Percentiles rank a stretch among this genome's conserved stretches.
These are phyloP conservation scores for Autographa pulchrina DNA, from an alignment of 2,888 invertebrate genomes.

Conservation along the genomic window DNA sequence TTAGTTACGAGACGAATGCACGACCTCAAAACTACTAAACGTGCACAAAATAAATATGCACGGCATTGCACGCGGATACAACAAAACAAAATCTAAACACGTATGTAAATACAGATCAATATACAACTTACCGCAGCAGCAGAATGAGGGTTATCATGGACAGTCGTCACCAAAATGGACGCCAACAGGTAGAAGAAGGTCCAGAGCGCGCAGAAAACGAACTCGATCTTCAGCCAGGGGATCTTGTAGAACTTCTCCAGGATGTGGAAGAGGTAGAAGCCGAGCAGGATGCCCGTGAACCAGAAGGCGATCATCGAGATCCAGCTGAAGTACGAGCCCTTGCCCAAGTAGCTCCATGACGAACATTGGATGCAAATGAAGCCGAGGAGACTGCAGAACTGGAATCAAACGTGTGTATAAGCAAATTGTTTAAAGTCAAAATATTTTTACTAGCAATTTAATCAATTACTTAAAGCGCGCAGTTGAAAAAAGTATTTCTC, in stretches of 20 bases:
- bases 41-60: too few relatives aligned
- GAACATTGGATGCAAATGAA: conserved; percentile 94
- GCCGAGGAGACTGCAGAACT: conserved; percentile 92
- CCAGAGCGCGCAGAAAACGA: conserved; percentile 93
- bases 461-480: too few relatives aligned
- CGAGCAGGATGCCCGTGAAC: conserved; percentile 94
- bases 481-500: too few relatives aligned
- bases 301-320: conserved; percentile 96
- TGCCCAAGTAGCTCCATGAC: conserved; percentile 82
- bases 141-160: conserved; percentile 89
- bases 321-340: conserved; percentile 93
- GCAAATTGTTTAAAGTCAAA: too few relatives aligned
- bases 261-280: conserved; percentile 95
- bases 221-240: conserved; percentile 96
- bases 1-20: too few relatives aligned
- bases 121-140: conserved; percentile 92
- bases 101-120: conserved; percentile 35
- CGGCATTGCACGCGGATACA: neutral
- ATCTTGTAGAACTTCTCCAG: conserved; percentile 95
- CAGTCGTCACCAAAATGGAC: conserved; percentile 91
- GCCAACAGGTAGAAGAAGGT: conserved; percentile 93
- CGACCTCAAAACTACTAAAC: too few relatives aligned
- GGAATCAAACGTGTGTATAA: conserved; percentile 36
- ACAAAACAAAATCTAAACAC: neutral
- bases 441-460: too few relatives aligned